phyloP scores from a whole-genome alignment of 2,113 vertebrate species.

The Stigmatopora nigra region DNA sequence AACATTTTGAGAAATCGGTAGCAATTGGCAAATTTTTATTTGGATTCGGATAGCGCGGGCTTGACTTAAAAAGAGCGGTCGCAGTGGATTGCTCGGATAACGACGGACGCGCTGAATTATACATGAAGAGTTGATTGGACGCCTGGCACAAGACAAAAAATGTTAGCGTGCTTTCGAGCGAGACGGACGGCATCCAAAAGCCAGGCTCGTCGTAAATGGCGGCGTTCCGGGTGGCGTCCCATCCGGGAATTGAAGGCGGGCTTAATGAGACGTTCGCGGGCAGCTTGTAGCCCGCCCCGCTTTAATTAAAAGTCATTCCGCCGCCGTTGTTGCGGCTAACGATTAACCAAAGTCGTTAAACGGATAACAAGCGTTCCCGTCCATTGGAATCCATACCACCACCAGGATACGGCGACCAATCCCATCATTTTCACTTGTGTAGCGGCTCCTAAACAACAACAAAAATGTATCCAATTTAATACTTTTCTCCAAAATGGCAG shows the following conservation, averaged over 20 bases:
- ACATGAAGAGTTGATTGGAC: no score
- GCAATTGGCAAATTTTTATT: no score
- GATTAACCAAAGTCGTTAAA: slow-evolving; percentile 12
- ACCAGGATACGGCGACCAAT: neutral
- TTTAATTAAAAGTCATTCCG: slow-evolving; percentile 31
- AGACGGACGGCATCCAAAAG: no score
- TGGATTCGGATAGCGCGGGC: no score
- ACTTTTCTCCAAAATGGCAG: slow-evolving; percentile 13
- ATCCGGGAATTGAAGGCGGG: neutral
- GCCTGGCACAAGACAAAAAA: no score
- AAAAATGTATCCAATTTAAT: neutral
- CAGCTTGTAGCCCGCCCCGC: neutral
- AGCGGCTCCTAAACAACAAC: no score
- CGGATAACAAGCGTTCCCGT: neutral
- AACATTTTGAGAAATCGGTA: no score
- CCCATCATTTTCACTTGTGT: neutral
- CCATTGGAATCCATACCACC: neutral
- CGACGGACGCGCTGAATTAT: no score
- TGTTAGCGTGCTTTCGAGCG: neutral
- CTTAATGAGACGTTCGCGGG: slow-evolving; percentile 9
- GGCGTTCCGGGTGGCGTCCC: neutral
- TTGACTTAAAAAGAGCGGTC: no score
- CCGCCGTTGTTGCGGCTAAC: neutral
- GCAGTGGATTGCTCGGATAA: no score
- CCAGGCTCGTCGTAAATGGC: neutral